Evolutionary conservation across 2,797 vertebrate genomes (phyloP).

Genomic region (Paratrypauchen microcephalus): DNA sequence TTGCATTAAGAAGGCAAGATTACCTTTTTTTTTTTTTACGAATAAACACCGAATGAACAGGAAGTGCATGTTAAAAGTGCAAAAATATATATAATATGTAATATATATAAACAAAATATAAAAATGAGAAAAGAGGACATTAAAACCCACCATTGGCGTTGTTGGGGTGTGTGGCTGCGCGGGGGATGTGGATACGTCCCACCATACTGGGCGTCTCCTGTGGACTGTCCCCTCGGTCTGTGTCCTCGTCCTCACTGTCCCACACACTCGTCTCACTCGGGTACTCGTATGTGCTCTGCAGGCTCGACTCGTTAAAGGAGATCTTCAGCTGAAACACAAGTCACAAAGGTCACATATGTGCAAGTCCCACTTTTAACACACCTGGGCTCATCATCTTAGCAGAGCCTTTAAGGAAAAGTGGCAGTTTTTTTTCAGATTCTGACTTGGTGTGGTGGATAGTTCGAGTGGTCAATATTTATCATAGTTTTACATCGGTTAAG

Average conservation of each 20-base stretch:
- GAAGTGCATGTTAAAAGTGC: no score
- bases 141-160: conserved; percentile 70
- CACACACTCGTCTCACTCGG: conserved; percentile 87
- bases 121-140: no score
- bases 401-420: no score
- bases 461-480: no score
- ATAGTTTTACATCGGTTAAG: no score
- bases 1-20: not conserved
- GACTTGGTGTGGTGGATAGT: no score
- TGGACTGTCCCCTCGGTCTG: conserved; percentile 45
- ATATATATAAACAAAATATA: no score
- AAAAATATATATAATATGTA: no score
- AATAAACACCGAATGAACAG: no score
- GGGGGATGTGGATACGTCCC: conserved; percentile 79
- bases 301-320: conserved; percentile 91
- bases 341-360: not conserved
- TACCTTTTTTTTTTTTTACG: no score
- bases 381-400: no score
- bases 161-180: conserved; percentile 57
- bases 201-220: conserved; percentile 72
- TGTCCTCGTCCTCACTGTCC: conserved; percentile 82
- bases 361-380: not conserved
- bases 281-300: conserved; percentile 94
- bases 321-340: conserved; percentile 85
- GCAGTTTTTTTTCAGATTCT: no score